A percentile compares a stretch with the other conserved stretches of the same genome.
These are phyloP conservation scores for Osmerus eperlanus DNA, from an alignment of 2,113 vertebrate species.

Conservation along the genomic window DNA sequence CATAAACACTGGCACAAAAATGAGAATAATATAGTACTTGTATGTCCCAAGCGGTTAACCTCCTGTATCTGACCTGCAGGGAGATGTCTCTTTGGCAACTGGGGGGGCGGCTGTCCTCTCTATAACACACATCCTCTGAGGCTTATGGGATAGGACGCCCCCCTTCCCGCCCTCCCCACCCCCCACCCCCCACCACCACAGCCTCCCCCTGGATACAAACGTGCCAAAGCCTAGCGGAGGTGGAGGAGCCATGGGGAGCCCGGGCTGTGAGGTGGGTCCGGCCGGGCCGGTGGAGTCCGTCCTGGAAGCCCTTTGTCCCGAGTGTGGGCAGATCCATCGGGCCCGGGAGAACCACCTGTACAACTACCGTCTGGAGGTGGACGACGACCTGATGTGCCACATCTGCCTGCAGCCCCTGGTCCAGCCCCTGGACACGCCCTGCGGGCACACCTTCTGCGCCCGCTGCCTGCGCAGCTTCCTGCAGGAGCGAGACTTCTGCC, in stretches of 20 bases:
- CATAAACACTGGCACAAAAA: slow-evolving; percentile 46
- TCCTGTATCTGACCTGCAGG: slow-evolving; percentile 52
- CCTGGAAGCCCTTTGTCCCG: slow-evolving; percentile 86
- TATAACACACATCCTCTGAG: slow-evolving; percentile 49
- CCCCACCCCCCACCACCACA: slow-evolving; percentile 18
- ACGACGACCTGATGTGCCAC: slow-evolving; percentile 96
- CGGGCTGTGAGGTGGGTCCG: slow-evolving; percentile 77
- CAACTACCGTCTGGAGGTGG: slow-evolving; percentile 95
- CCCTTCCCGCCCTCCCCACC: slow-evolving; percentile 25
- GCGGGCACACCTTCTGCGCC: slow-evolving; percentile 97
- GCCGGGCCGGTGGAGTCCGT: slow-evolving; percentile 76
- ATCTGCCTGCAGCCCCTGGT: slow-evolving; percentile 98
- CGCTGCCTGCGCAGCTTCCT: slow-evolving; percentile 97
- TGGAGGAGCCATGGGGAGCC: slow-evolving; percentile 81
- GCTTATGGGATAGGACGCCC: slow-evolving; percentile 63
- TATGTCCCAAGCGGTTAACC: slow-evolving; percentile 54
- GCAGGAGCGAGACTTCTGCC: slow-evolving; percentile 96
- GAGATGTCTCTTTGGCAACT: slow-evolving; percentile 64
- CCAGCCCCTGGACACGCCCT: slow-evolving; percentile 93
- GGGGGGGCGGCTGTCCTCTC: slow-evolving; percentile 68
- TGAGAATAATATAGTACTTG: slow-evolving; percentile 44
- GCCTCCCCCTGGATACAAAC: slow-evolving; percentile 51
- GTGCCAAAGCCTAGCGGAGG: slow-evolving; percentile 57
- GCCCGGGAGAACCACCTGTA: slow-evolving; percentile 94
- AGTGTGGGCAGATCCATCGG: slow-evolving; percentile 95